Conservation (phyloP, 2,797 vertebrate genomes). For the Phoebastria nigripes region DNA sequence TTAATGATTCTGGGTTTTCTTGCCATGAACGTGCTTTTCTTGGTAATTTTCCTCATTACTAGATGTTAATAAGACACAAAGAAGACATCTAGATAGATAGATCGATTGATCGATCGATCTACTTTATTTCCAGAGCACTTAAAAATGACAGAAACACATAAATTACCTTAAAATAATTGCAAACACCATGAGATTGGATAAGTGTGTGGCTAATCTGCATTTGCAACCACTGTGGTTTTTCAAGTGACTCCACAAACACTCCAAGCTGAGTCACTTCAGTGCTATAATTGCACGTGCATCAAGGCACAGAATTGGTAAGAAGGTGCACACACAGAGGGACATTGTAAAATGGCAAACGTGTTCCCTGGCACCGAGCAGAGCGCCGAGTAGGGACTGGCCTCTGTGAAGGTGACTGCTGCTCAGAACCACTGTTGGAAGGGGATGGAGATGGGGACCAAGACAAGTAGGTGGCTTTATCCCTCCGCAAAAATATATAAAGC, state of each 20-base stretch:
- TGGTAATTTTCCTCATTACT: not conserved
- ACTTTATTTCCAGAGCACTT: not conserved
- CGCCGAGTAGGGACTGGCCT: accelerated
- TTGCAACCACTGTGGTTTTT: not conserved
- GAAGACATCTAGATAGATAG: not conserved
- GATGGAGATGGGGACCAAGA: not conserved
- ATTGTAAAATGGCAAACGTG: not conserved
- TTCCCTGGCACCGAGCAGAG: not conserved
- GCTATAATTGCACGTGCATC: not conserved
- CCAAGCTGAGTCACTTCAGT: not conserved
- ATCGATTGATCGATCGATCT: not conserved
- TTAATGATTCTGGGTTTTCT: not conserved
- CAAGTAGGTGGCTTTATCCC: not conserved
- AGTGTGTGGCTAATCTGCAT: not conserved
- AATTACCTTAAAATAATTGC: not conserved
- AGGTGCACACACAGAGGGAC: not conserved
- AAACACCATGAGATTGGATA: not conserved
- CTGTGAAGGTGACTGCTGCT: accelerated
- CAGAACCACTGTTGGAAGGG: not conserved
- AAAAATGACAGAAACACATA: not conserved
- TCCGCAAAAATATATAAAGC: not conserved
- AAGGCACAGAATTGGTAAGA: not conserved
- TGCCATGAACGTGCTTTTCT: not conserved
- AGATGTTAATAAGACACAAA: not conserved
- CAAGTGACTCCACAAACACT: not conserved